These are phyloP conservation scores for Chelonia mydas DNA, from an alignment of 2,797 vertebrate species.

Conservation along the genomic window DNA sequence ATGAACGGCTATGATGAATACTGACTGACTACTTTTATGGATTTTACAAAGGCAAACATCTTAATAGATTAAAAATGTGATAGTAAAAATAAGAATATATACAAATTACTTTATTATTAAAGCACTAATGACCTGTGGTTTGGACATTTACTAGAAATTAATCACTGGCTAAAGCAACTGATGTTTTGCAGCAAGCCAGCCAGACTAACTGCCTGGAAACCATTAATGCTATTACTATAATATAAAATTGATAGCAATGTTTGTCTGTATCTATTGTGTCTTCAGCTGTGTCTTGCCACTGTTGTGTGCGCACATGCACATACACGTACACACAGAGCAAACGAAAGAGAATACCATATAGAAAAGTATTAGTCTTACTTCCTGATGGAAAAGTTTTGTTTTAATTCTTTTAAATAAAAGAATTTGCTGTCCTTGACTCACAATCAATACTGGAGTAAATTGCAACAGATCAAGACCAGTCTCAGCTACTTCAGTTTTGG, in stretches of 20 bases:
- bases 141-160: slow-evolving; percentile 2
- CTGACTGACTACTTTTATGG: slow-evolving; percentile 19
- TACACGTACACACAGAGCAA: neutral
- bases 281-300: neutral
- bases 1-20: slow-evolving; percentile 7
- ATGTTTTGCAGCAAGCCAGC: slow-evolving; percentile 26
- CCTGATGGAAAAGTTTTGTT: neutral
- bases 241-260: neutral
- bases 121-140: neutral
- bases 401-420: slow-evolving; percentile 20
- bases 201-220: slow-evolving; percentile 18
- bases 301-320: fast-evolving
- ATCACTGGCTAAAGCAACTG: slow-evolving; percentile 29
- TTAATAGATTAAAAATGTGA: slow-evolving; percentile 43
- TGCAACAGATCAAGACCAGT: slow-evolving; percentile 23
- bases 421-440: slow-evolving; percentile 28
- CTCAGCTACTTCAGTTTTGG: slow-evolving; percentile 38
- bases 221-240: neutral
- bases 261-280: neutral
- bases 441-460: slow-evolving; percentile 56
- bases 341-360: neutral
- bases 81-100: slow-evolving; percentile 15
- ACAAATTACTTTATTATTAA: neutral
- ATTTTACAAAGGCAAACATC: slow-evolving; percentile 42
- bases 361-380: slow-evolving; percentile 3